Base-by-base conservation (phyloP, 2,113 vertebrate species). In the Rhadina sibilatrix region DNA sequence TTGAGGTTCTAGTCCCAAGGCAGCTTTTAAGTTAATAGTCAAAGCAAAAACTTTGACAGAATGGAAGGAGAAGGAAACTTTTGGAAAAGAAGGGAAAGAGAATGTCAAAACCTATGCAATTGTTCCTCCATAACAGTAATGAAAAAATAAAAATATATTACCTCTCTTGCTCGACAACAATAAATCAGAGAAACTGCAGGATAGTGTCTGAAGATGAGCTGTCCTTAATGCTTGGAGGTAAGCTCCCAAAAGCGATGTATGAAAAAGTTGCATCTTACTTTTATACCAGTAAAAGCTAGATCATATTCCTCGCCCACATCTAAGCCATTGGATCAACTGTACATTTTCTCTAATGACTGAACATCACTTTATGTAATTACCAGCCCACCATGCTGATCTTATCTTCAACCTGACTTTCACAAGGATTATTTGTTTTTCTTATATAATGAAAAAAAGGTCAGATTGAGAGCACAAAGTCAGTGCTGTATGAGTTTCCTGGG, bases 281-380 rank as follows among this genome's bases (percentile, higher is more conserved):
- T 98, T 98, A 98, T 98, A 98, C 46, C 44, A 69, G 87, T 81
- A 86, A 71, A 94, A 79, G 31, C 70, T 63, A 92, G 93, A 94
- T 81, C 88, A 64, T 87, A 60, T 84, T 91, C 83, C 89, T 97
- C 85, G 77, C 94, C 95, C 93, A 94, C 94, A 81, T 42, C 92
- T 98, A 98, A 98, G 94, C 97, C 97, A 85, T 42, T 89, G 98
- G 98, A 98, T 98, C 96, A 98, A 96, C 92, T 92, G 95, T 95
- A 97, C 97, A 91, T 95, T 97, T 97, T 94, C 93, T 69, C 87
- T 93, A 94, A 61, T 94, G 95, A 97, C 91, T 89, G 84, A 96
- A 94, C 81, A 93, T 90, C 92, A 97, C 96, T 98, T 97, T 52
- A 78, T 76, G 57, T 97, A 98, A 98, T 98, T 98, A 97, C 97